These are phyloP conservation scores for Aythya baeri DNA, from an alignment of 2,113 vertebrate species.

Conservation along the genomic window DNA sequence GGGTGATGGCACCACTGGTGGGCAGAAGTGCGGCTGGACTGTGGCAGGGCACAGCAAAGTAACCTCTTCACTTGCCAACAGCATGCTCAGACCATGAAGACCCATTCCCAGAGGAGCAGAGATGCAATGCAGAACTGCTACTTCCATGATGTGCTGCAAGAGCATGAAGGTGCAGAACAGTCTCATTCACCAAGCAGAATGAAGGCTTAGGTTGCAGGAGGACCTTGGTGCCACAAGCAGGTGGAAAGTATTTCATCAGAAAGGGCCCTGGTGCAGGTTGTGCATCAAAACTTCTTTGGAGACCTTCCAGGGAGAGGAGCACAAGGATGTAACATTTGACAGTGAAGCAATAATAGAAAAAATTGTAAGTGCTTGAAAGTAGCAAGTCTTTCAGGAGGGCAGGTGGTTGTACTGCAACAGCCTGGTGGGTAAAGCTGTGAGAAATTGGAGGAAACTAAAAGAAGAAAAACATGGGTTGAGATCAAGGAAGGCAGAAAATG, in stretches of 20 bases:
- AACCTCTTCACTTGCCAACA: rapidly evolving
- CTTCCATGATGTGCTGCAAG: rapidly evolving
- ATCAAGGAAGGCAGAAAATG: not conserved
- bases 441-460: not conserved
- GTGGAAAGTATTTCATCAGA: not conserved
- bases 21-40: not conserved
- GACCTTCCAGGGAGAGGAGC: not conserved
- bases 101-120: not conserved
- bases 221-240: not conserved
- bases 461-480: not conserved
- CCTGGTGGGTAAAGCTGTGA: not conserved
- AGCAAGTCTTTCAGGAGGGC: not conserved
- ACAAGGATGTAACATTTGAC: not conserved
- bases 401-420: not conserved
- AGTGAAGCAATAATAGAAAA: not conserved
- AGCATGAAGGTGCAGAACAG: not conserved
- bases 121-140: not conserved
- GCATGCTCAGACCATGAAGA: not conserved
- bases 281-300: not conserved
- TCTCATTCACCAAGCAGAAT: not conserved
- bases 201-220: not conserved
- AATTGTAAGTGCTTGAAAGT: not conserved
- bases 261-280: not conserved
- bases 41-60: not conserved
- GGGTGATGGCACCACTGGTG: not conserved